Evolutionary conservation across 2,113 vertebrate genomes (phyloP).

Genomic region (Erpornis zantholeuca): DNA sequence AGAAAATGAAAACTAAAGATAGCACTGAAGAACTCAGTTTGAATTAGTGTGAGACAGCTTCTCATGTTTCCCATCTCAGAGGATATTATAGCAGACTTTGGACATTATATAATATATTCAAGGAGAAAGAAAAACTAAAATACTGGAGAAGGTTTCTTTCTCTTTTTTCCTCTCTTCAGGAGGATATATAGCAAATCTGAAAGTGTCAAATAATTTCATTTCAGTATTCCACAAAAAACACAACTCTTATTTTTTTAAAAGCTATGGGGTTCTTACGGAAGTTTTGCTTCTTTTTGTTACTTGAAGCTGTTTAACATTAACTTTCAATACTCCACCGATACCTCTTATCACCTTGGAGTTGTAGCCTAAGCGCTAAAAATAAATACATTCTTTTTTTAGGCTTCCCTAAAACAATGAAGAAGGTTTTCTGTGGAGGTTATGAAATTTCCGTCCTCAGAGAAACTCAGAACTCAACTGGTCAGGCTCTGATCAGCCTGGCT

Average conservation of each 20-base stretch:
- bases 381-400: not conserved
- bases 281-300: not conserved
- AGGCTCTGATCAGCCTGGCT: not conserved
- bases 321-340: not conserved
- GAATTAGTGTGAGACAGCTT: not conserved
- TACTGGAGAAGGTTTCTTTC: not conserved
- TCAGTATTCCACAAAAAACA: not conserved
- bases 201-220: not conserved
- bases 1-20: conserved; percentile 9
- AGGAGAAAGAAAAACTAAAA: not conserved
- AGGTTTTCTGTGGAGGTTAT: not conserved
- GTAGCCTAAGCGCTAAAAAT: not conserved
- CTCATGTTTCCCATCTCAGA: not conserved
- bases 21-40: not conserved
- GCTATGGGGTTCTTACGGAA: not conserved
- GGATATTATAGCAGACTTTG: not conserved
- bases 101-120: not conserved
- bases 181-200: not conserved
- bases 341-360: not conserved
- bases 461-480: not conserved
- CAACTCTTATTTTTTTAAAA: not conserved
- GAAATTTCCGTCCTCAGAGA: not conserved
- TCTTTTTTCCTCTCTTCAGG: not conserved
- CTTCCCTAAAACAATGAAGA: not conserved
- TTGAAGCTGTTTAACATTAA: not conserved